Evolutionary conservation across 2,113 vertebrate species (phyloP), one percentile per base, ranked within the genome.

Genomic region (Perca flavescens): DNA sequence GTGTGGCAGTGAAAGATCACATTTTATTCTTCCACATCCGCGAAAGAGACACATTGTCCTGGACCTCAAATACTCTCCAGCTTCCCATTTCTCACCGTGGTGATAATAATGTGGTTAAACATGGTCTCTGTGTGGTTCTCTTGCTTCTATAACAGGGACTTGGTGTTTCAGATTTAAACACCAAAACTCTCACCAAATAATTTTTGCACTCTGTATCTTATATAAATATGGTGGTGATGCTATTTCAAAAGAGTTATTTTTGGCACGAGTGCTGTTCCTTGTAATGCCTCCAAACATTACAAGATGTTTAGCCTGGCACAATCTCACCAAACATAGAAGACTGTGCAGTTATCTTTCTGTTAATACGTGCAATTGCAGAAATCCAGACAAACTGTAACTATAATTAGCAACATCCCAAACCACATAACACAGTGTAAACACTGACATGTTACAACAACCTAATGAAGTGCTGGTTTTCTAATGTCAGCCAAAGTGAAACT

Each of bases 41-140:
- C 61, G 63, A 80, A 81, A 86, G 79, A 70, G 65, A 79, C 15
- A 34, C 56, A 79, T 89, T 91, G 81, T 86, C 36, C 83, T 28
- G 11, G 43, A 68, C n/a, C 47, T 40, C 16, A 82, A 54, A 86
- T 76, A 57, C 77, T 70, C 56, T 58, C 16, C 47, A 54, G 70
- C 74, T 58, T 71, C 71, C 31, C 19, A 52, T 76, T 82, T 82
- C 57, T 87, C 82, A 89, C 90, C 75, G 80, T 90, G 87, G 90
- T 77, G 85, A 91, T 82, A 80, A 86, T 80, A 80, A 86, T 80
- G 76, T 68, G 56, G 75, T 80, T 86, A 68, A 67, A 85, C 28
- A 46, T 69, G 76, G 50, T 70, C 74, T 75, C 56, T 63, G 73
- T 8, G 43, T 49, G 21, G 9, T 21, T 67, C 77, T 61, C 6